phyloP scores from a whole-genome alignment of 2,797 vertebrate species.

The Pitangus sulphuratus region DNA sequence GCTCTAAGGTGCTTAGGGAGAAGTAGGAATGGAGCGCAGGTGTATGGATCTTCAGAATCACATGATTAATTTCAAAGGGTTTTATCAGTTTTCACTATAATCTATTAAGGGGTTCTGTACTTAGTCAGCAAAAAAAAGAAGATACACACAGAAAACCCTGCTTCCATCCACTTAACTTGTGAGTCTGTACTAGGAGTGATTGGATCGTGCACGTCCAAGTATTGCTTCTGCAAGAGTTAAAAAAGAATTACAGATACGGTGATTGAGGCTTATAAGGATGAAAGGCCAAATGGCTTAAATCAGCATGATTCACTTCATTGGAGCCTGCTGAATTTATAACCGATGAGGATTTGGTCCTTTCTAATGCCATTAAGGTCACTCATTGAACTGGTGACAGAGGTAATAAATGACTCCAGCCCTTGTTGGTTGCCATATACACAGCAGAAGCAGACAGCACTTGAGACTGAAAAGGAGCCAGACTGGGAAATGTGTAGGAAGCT shows the following conservation, averaged over 20 bases:
- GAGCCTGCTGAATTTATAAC: conserved; percentile 6
- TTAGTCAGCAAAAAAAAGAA: background rate
- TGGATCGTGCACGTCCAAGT: background rate
- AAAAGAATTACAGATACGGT: background rate
- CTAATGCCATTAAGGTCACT: conserved; percentile 9
- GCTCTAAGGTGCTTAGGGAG: rapidly evolving
- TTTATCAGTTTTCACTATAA: background rate
- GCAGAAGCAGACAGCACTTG: background rate
- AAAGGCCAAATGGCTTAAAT: conserved; percentile 30
- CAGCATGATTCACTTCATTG: background rate
- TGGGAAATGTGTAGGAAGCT: background rate
- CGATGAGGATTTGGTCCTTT: background rate
- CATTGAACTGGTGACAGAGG: background rate
- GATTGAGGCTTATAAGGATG: background rate
- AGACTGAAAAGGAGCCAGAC: background rate
- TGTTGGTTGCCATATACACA: background rate
- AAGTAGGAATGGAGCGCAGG: background rate
- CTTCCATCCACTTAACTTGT: background rate
- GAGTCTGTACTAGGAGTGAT: background rate
- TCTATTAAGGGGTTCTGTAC: background rate
- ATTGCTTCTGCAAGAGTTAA: background rate
- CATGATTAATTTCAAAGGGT: background rate
- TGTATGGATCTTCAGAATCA: background rate
- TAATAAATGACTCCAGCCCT: background rate
- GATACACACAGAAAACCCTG: background rate